These are phyloP conservation scores for Synanthedon formicaeformis DNA, from an alignment of 2,888 invertebrate species.

Conservation along the genomic window DNA sequence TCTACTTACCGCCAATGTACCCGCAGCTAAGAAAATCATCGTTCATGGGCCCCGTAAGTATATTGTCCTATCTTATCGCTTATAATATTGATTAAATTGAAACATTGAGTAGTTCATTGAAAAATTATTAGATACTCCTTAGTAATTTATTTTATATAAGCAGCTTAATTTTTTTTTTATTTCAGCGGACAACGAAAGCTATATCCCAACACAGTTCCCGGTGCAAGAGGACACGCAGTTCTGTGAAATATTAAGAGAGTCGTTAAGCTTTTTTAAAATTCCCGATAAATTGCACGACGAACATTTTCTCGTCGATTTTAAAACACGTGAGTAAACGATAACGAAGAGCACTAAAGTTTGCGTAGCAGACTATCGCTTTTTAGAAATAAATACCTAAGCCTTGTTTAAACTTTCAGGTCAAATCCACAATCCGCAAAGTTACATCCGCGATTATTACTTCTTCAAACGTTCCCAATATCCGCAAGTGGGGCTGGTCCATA, in stretches of 20 bases:
- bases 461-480: slow-evolving; percentile 98
- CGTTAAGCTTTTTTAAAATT: slow-evolving; percentile 96
- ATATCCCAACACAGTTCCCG: slow-evolving; percentile 98
- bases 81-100: neutral
- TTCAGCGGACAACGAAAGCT: slow-evolving; percentile 86
- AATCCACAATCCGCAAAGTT: slow-evolving; percentile 95
- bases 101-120: too few species aligned
- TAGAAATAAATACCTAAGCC: too few species aligned
- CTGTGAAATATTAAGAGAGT: slow-evolving; percentile 92
- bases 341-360: neutral
- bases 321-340: slow-evolving; percentile 83
- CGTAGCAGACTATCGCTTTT: too few species aligned
- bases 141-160: too few species aligned
- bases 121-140: too few species aligned
- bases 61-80: neutral
- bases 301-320: slow-evolving; percentile 97
- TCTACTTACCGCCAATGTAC: slow-evolving; percentile 97
- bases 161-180: slow-evolving; percentile 1
- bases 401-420: slow-evolving; percentile 76
- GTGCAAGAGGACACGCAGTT: slow-evolving; percentile 98
- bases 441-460: slow-evolving; percentile 95
- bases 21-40: slow-evolving; percentile 98
- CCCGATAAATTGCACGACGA: slow-evolving; percentile 89
- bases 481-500: slow-evolving; percentile 91
- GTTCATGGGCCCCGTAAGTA: slow-evolving; percentile 84